Conservation (phyloP, 1,140 invertebrate genomes). For the Cotesia glomerata region DNA sequence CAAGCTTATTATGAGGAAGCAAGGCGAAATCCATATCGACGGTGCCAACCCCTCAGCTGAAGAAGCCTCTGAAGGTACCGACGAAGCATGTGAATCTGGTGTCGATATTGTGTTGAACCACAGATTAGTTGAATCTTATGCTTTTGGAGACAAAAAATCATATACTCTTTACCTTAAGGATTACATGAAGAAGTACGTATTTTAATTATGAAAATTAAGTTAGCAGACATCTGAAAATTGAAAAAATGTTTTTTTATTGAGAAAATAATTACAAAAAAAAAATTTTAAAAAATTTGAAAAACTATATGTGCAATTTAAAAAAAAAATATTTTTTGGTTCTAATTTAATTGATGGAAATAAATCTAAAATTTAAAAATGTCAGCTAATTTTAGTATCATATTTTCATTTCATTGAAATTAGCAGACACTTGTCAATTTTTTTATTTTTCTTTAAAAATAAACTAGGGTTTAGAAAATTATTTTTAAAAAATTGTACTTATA, state of each 20-base stretch:
- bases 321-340: too few relatives aligned
- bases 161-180: constrained; percentile 93
- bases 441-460: constrained; percentile 8
- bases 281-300: too few relatives aligned
- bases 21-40: constrained; percentile 81
- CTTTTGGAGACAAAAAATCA: constrained; percentile 86
- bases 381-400: too few relatives aligned
- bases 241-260: too few relatives aligned
- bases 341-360: too few relatives aligned
- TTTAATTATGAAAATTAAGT: constrained; percentile 40
- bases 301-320: too few relatives aligned
- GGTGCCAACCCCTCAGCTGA: constrained; percentile 94
- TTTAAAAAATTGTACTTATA: background rate
- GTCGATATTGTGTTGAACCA: constrained; percentile 95
- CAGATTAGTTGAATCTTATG: constrained; percentile 84
- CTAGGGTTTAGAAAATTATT: background rate
- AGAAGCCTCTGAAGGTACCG: constrained; percentile 85
- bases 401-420: too few relatives aligned
- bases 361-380: too few relatives aligned
- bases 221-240: too few relatives aligned
- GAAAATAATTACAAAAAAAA: background rate
- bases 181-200: constrained; percentile 90
- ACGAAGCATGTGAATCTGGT: constrained; percentile 76
- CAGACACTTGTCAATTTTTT: background rate
- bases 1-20: constrained; percentile 73